These are phyloP conservation scores for Ahaetulla prasina DNA, from an alignment of 2,113 vertebrate genomes.

Conservation along the genomic window DNA sequence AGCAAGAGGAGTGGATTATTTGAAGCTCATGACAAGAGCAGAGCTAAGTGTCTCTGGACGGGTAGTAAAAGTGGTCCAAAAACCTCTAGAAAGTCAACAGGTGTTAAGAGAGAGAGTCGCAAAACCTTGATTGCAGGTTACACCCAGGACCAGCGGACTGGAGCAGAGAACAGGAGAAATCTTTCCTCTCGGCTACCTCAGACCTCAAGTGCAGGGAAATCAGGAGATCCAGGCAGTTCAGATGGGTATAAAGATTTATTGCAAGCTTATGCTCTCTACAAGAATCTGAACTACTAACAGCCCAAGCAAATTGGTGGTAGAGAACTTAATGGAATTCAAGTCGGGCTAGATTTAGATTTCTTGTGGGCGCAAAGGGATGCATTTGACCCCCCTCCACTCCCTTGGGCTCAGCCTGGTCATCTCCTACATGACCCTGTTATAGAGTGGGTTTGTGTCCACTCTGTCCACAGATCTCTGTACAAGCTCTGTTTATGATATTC, in stretches of 20 bases:
- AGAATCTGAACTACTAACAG: not conserved
- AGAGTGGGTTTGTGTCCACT: not conserved
- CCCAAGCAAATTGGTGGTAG: not conserved
- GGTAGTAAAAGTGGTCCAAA: not conserved
- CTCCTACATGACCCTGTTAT: not conserved
- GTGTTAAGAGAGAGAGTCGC: not conserved
- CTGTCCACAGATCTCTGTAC: not conserved
- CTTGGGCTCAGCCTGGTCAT: not conserved
- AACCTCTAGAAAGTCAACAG: not conserved
- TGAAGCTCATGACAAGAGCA: not conserved
- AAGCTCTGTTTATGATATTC: not conserved
- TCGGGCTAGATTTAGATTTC: not conserved
- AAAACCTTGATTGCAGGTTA: not conserved
- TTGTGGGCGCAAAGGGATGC: not conserved
- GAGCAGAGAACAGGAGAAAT: not conserved
- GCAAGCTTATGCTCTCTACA: not conserved
- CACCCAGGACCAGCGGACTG: not conserved
- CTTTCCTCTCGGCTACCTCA: not conserved
- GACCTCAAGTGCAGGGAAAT: not conserved
- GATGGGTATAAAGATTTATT: not conserved
- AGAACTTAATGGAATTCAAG: not conserved
- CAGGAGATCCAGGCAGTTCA: not conserved
- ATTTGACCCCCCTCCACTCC: not conserved
- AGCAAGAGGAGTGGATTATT: not conserved
- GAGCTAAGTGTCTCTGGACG: not conserved